Evolutionary conservation across 2,888 invertebrate genomes (phyloP).

Genomic region (Kuschelorhynchus macadamiae): DNA sequence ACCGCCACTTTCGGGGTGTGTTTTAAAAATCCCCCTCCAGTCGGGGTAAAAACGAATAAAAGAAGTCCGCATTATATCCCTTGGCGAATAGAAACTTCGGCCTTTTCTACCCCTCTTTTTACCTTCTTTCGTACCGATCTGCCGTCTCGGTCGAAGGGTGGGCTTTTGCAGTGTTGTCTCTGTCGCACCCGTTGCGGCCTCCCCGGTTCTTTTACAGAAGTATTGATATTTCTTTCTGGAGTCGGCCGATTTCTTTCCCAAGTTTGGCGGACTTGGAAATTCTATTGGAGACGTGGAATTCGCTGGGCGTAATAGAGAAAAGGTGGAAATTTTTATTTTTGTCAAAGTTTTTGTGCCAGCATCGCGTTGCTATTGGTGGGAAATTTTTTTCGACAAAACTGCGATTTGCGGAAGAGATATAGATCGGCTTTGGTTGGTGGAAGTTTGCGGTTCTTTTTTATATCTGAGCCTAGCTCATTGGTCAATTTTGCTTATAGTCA

Average conservation of each 20-base stretch:
- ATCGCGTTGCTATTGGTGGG: conserved; percentile 22
- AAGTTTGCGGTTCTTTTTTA: neutral
- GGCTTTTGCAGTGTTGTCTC: conserved; percentile 15
- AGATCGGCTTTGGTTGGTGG: conserved; percentile 3
- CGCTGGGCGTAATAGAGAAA: conserved; percentile 11
- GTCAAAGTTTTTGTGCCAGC: conserved; percentile 23
- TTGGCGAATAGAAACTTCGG: conserved; percentile 59
- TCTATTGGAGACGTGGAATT: conserved; percentile 26
- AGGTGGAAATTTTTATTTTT: conserved; percentile 26
- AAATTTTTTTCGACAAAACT: conserved; percentile 28
- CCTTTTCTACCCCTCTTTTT: conserved; percentile 57
- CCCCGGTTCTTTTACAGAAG: conserved; percentile 27
- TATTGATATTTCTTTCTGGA: conserved; percentile 49
- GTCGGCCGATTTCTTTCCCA: conserved; percentile 39
- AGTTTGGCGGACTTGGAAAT: conserved; percentile 25
- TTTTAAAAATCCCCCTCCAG: conserved; percentile 56
- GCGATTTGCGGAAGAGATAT: conserved; percentile 25
- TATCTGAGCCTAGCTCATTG: too few relatives aligned
- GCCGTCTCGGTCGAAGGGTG: conserved; percentile 26
- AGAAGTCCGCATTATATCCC: conserved; percentile 56
- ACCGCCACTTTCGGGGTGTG: conserved; percentile 51
- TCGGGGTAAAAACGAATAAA: conserved; percentile 57
- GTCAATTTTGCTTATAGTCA: too few relatives aligned
- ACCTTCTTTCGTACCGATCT: conserved; percentile 40
- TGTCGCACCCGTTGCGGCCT: conserved; percentile 9